Evolutionary conservation across 2,113 vertebrate genomes (phyloP).

Genomic region (Pyxicephalus adspersus): DNA sequence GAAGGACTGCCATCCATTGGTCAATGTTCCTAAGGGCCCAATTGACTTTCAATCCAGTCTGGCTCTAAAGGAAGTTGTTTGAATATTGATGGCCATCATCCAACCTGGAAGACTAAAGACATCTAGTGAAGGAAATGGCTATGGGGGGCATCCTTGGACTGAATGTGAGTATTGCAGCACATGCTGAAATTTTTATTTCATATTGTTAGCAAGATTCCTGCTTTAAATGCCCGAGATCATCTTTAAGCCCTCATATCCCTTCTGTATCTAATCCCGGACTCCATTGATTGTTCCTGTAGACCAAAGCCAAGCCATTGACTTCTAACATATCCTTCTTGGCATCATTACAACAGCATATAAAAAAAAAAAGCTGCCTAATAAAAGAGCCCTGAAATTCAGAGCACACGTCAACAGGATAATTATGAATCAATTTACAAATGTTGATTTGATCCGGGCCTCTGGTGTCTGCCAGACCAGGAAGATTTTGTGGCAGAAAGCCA

Average conservation of each 20-base stretch:
- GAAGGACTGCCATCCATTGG: not conserved
- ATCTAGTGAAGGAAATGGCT: no score
- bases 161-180: no score
- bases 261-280: not conserved
- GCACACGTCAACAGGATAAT: slow-evolving; percentile 33
- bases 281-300: not conserved
- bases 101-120: no score
- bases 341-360: not conserved
- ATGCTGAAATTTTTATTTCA: no score
- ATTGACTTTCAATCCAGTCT: no score
- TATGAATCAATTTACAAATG: slow-evolving; percentile 34
- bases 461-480: slow-evolving; percentile 10
- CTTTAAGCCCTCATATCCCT: no score
- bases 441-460: slow-evolving; percentile 18
- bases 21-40: no score
- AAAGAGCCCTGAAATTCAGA: slow-evolving; percentile 25
- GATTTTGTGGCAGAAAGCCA: slow-evolving; percentile 5
- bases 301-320: slow-evolving; percentile 1
- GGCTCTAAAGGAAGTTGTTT: no score
- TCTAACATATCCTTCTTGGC: not conserved
- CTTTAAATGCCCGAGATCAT: no score
- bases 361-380: slow-evolving; percentile 4
- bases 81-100: no score
- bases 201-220: no score
- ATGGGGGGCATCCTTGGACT: no score